Conservation (phyloP, 2,888 invertebrate genomes). For the Drosophila prostipennis region DNA sequence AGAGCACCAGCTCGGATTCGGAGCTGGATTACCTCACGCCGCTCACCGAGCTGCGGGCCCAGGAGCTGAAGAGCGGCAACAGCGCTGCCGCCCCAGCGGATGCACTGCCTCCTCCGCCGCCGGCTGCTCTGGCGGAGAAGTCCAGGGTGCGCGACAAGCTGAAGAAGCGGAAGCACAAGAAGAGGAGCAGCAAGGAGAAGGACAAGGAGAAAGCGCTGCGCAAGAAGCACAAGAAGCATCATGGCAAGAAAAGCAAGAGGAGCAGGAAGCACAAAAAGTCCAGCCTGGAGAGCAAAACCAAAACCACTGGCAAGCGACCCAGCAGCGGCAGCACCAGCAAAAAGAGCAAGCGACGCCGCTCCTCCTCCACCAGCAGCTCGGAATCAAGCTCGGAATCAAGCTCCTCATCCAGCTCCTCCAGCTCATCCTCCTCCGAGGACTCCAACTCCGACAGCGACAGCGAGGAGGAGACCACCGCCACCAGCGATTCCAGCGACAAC, state of each 20-base stretch:
- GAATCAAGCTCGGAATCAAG: too few relatives aligned
- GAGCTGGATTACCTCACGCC: constrained; percentile 92
- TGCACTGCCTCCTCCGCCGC: constrained; percentile 13
- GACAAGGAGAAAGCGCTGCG: constrained; percentile 58
- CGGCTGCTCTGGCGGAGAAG: background rate
- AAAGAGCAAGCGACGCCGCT: constrained; percentile 68
- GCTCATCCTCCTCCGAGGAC: too few relatives aligned
- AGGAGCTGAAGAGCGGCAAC: constrained; percentile 86
- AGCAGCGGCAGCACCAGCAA: constrained; percentile 50
- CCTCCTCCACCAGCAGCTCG: constrained; percentile 36
- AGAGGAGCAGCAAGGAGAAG: constrained; percentile 44
- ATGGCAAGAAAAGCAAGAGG: constrained; percentile 13
- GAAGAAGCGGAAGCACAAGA: constrained; percentile 52
- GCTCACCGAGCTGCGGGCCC: constrained; percentile 90
- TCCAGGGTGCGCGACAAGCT: constrained; percentile 49
- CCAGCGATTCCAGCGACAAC: constrained; percentile 79
- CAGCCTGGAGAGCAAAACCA: constrained; percentile 22
- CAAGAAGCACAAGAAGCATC: constrained; percentile 56
- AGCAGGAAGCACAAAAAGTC: constrained; percentile 65
- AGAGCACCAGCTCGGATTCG: constrained; percentile 96
- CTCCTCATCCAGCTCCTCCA: too few relatives aligned
- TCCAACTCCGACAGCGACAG: constrained; percentile 4
- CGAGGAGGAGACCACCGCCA: constrained; percentile 1
- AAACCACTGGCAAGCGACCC: constrained; percentile 5
- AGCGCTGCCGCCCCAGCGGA: constrained; percentile 3